Evolutionary conservation across 92 coral and sea anemone species (phyloP), one percentile per base, ranked within the genome.

Genomic region (Nematostella vectensis): DNA sequence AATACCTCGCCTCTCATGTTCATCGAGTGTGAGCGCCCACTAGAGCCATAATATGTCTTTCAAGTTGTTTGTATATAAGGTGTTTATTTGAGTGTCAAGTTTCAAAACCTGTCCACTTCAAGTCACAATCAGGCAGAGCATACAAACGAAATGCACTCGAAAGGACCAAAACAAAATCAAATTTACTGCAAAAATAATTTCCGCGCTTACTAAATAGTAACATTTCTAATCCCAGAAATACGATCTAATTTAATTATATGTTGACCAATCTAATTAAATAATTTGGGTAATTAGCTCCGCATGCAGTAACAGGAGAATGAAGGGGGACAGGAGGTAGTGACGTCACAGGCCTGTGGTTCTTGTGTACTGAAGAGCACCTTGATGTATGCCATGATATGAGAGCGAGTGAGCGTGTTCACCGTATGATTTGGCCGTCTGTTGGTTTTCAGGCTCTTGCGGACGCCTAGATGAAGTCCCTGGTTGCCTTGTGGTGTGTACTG

Each of bases 241-340:
- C 51, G 51, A 8, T 45, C 4, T 45, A 45, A 45, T 45, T 45
- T 19, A 45, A 45, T 45, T 45, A 45, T 4, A 45, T 6, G 51
- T 45, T 45, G 51, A 17, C 51, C 51, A 45, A 45, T 45, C 51
- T 45, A 45, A 45, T 45, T 45, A 45, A 45, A 45, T 22, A 45
- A 45, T 45, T 45, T 45, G 4, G 21, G 51, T 45, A 45, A 45
- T 45, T 45, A 45, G 23, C 18, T 45, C 23, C 51, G n/a, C n/a
- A 45, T 4, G 23, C 51, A 6, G 51, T 6, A 45, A 10, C 23
- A 4, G 4, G 51, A 45, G 51, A 45, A 6, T 17, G 23, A 8
- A 4, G 42, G 9, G 11, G 51, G 51, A 10, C 18, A 19, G 51
- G 18, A 17, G 11, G 17, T 22, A 9, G 51, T 45, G 51, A 45